These are phyloP conservation scores for Bubo bubo DNA, from an alignment of 2,113 vertebrate genomes.

Conservation along the genomic window DNA sequence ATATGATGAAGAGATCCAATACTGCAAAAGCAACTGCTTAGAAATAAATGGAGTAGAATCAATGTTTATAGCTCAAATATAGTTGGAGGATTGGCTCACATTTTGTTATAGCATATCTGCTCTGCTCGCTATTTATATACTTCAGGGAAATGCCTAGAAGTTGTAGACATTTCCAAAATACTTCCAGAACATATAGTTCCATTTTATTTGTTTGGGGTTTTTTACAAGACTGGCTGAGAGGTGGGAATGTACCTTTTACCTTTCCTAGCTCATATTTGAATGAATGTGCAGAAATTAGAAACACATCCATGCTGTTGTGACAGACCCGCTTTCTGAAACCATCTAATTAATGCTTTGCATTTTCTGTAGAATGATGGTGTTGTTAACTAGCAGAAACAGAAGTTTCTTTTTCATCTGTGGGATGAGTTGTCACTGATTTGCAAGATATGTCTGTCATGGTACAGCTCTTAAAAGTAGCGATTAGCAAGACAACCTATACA, in stretches of 20 bases:
- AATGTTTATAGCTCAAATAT: slow-evolving; percentile 44
- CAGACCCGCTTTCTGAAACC: slow-evolving; percentile 68
- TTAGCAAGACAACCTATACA: not conserved
- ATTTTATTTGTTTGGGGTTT: not conserved
- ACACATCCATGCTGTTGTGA: slow-evolving; percentile 63
- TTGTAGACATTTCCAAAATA: slow-evolving; percentile 19
- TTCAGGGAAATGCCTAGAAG: slow-evolving; percentile 49
- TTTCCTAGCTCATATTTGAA: slow-evolving; percentile 51
- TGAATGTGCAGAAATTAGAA: slow-evolving; percentile 62
- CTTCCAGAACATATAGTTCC: slow-evolving; percentile 15
- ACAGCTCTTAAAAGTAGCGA: not conserved
- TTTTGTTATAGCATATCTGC: slow-evolving; percentile 11
- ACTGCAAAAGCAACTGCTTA: slow-evolving; percentile 8
- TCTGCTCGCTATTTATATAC: slow-evolving; percentile 59
- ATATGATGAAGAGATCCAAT: not conserved
- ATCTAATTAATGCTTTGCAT: slow-evolving; percentile 71
- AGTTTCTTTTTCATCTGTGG: slow-evolving; percentile 42
- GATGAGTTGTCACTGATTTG: slow-evolving; percentile 40
- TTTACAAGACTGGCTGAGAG: slow-evolving; percentile 8
- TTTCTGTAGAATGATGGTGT: slow-evolving; percentile 46
- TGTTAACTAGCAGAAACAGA: slow-evolving; percentile 52
- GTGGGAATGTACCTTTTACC: not conserved
- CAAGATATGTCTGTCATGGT: not conserved
- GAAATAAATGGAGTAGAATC: slow-evolving; percentile 31
- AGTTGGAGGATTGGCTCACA: not conserved